These are phyloP conservation scores for Amniataba percoides DNA, from an alignment of 2,797 vertebrate species.

Conservation along the genomic window DNA sequence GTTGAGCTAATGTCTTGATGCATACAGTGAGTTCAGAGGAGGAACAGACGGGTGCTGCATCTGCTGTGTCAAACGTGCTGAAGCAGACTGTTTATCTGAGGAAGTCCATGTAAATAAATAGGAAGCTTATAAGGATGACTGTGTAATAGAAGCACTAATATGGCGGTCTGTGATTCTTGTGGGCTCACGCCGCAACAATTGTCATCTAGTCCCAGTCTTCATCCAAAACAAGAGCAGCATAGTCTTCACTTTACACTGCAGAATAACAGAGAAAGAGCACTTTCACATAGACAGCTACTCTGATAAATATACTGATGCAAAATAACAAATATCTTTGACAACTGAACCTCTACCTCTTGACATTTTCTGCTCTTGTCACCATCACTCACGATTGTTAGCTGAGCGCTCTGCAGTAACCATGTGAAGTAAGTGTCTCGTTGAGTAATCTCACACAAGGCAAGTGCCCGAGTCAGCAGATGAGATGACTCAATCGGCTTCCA, in stretches of 20 bases:
- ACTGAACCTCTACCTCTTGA: not conserved
- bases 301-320: not conserved
- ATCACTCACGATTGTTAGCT: not conserved
- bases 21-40: conserved; percentile 5
- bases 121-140: not conserved
- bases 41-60: conserved; percentile 48
- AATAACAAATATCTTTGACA: not conserved
- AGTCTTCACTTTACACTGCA: not conserved
- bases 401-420: not conserved
- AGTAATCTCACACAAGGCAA: conserved; percentile 39
- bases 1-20: conserved; percentile 29
- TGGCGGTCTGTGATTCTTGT: not conserved
- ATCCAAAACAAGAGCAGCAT: not conserved
- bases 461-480: conserved; percentile 55
- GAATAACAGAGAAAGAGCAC: not conserved
- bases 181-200: not conserved
- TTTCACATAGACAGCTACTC: not conserved
- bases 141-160: not conserved
- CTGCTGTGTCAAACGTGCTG: conserved; percentile 32
- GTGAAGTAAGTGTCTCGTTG: conserved; percentile 43
- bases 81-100: conserved; percentile 16
- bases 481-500: conserved; percentile 47
- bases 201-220: not conserved
- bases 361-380: not conserved
- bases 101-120: conserved; percentile 10